Evolutionary conservation across 2,888 invertebrate genomes (phyloP).

Genomic region (Minunthozetes semirufus): DNA sequence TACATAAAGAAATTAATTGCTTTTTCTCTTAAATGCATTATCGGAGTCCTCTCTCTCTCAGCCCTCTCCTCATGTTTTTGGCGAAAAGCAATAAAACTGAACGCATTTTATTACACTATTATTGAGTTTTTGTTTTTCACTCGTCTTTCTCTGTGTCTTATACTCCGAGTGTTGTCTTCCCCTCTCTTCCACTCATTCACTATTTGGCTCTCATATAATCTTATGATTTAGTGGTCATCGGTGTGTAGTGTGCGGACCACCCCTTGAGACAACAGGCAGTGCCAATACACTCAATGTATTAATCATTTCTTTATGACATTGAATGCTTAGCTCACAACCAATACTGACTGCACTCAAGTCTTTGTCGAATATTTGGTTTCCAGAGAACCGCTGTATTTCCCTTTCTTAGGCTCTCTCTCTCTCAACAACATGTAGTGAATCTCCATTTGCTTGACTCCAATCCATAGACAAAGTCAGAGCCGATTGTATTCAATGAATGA

Average conservation of each 20-base stretch:
- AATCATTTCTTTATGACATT: conserved; percentile 12
- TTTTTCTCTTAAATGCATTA: conserved; percentile 11
- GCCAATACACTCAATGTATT: background rate
- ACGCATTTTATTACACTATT: conserved; percentile 22
- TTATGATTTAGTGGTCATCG: conserved; percentile 26
- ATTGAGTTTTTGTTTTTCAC: conserved; percentile 15
- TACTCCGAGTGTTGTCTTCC: background rate
- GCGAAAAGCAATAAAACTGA: conserved; percentile 16
- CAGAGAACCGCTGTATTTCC: background rate
- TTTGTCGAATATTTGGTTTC: too few relatives aligned
- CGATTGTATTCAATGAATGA: background rate
- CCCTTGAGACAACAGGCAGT: background rate
- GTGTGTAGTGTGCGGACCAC: conserved; percentile 22
- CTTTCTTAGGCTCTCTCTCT: background rate
- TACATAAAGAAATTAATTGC: conserved; percentile 10
- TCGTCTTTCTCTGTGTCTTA: background rate
- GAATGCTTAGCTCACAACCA: background rate
- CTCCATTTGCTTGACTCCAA: background rate
- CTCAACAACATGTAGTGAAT: background rate
- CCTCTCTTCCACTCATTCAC: background rate
- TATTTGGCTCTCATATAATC: background rate
- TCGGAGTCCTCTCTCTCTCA: background rate
- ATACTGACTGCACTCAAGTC: background rate
- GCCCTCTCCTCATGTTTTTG: background rate
- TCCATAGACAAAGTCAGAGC: background rate